Evolutionary conservation across 2,888 invertebrate genomes (phyloP).

Genomic region (Volucella inanis): DNA sequence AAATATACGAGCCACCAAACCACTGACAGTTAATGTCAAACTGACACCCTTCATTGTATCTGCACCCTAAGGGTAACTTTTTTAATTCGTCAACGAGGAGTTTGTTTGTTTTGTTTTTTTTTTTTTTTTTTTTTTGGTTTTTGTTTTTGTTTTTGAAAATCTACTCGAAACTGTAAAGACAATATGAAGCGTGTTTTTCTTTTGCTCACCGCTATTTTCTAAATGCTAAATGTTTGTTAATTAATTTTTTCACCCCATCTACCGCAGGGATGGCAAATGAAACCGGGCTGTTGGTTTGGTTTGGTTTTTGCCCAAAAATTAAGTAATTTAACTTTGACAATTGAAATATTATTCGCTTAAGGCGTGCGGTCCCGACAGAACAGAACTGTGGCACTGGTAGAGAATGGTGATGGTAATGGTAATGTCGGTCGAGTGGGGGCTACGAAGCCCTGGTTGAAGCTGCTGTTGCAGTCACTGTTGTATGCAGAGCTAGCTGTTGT

Average conservation of each 20-base stretch:
- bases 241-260: slow-evolving; percentile 35
- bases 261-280: neutral
- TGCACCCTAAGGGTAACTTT: slow-evolving; percentile 4
- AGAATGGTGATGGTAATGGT: slow-evolving; percentile 38
- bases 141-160: slow-evolving; percentile 3
- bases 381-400: neutral
- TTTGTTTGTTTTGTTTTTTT: slow-evolving; percentile 3
- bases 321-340: slow-evolving; percentile 75
- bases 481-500: slow-evolving; percentile 36
- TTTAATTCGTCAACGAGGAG: slow-evolving; percentile 2
- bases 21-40: slow-evolving; percentile 41
- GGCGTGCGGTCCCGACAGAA: slow-evolving; percentile 50
- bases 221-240: slow-evolving; percentile 66
- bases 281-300: too few relatives aligned
- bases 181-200: slow-evolving; percentile 57
- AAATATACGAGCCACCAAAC: slow-evolving; percentile 26
- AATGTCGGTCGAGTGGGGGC: slow-evolving; percentile 60
- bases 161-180: slow-evolving; percentile 12
- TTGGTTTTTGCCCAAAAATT: slow-evolving; percentile 45
- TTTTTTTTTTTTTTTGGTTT: too few relatives aligned
- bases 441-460: slow-evolving; percentile 51
- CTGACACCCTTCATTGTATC: slow-evolving; percentile 26
- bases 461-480: slow-evolving; percentile 55
- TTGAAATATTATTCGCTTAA: slow-evolving; percentile 66
- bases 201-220: slow-evolving; percentile 53